These are phyloP conservation scores for Dasypogon diadema DNA, from an alignment of 2,888 invertebrate genomes.

Conservation along the genomic window DNA sequence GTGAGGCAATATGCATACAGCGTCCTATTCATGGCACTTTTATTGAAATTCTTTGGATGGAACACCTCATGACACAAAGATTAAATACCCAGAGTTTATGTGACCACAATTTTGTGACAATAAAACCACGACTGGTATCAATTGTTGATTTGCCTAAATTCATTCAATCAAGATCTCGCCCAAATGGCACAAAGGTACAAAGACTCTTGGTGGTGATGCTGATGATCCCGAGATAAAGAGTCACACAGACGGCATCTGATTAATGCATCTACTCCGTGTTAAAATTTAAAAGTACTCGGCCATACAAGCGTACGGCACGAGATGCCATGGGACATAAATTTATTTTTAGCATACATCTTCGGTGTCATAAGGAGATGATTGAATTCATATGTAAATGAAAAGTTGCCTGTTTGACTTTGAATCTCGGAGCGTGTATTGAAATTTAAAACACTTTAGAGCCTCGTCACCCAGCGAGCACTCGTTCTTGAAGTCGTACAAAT, in stretches of 20 bases:
- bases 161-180: constrained; percentile 41
- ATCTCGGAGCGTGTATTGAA: constrained; percentile 42
- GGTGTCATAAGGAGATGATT: constrained; percentile 57
- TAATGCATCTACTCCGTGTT: constrained; percentile 54
- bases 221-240: constrained; percentile 48
- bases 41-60: constrained; percentile 7
- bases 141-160: constrained; percentile 37
- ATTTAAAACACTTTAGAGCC: constrained; percentile 34
- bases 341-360: constrained; percentile 51
- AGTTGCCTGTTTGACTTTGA: constrained; percentile 48
- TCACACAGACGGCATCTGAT: constrained; percentile 51
- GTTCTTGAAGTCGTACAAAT: constrained; percentile 13
- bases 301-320: constrained; percentile 14
- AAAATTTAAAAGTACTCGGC: constrained; percentile 47
- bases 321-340: constrained; percentile 50
- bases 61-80: constrained; percentile 15
- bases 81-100: constrained; percentile 3
- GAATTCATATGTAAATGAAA: constrained; percentile 60
- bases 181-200: constrained; percentile 4
- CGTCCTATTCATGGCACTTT: no score
- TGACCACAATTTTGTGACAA: constrained; percentile 26
- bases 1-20: no score
- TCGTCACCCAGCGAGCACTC: not conserved
- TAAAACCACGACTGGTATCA: constrained; percentile 22
- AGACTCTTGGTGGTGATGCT: not conserved